Base-by-base conservation (phyloP, 2,797 vertebrate genomes). In the Meriones psammophilus region DNA sequence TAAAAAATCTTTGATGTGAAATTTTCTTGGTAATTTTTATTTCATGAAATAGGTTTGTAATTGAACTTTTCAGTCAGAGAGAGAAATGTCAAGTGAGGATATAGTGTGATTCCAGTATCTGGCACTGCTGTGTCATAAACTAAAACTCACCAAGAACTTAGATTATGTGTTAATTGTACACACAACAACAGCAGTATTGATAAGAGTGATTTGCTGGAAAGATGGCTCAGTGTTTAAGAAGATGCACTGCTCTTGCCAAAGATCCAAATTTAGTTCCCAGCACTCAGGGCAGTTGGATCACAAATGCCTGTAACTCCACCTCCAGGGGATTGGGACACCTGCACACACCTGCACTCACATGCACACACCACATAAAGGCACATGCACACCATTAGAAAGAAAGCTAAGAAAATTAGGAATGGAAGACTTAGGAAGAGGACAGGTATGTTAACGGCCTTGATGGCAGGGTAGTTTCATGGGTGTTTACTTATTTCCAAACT, bases 1-100 rank as follows among this genome's bases (percentile, higher is more conserved):
- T 39, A 4, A 89, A 94, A 91, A 77, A 18, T 88, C 33, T 64
- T 79, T 91, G 79, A 84, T 91, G 33, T 85, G 77, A 58, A 10
- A 91, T 94, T 64, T 78, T 78, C 76, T 94, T 60, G 39, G 15
- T 71, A 81, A 24, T 93, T 94, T 56, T 91, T 85, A 58, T 20
- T 91, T 92, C 50, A 88, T 78, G 50, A 97, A 74, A 24, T 80
- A 50, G 54, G 66, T 68, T 64, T 86, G 0, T 92, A 60, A 69
- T 93, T 92, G 93, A 83, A 78, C 54, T 94, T 92, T 60, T 76
- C 30, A 92, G 36, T 56, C 50, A 91, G 74, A 92, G 74, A 33
- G 69, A 33, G 74, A 46, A 95, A 56, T 76, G 58, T 0, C 42
- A 89, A 42, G 22, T 85, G 46, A 89, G 58, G 20, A 22, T 80